A percentile compares a stretch with the other conserved stretches of the same genome.
These are phyloP conservation scores for Cliona cf. orientalis DNA, from an alignment of 37 sponge, comb jelly and placozoan species.

Conservation along the genomic window DNA sequence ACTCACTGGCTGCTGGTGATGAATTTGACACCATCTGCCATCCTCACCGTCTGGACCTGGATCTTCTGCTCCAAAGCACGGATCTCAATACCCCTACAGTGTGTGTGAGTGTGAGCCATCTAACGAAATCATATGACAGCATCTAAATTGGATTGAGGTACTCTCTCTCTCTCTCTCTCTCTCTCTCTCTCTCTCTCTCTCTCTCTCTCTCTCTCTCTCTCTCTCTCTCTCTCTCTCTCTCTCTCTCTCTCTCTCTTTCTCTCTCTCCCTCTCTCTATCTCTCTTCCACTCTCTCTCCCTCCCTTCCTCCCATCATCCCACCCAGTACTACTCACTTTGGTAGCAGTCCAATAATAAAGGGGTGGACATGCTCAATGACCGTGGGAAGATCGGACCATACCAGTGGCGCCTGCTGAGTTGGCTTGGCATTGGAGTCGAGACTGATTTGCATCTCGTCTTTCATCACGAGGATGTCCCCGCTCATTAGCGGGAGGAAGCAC, in stretches of 20 bases:
- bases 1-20: slow-evolving; percentile 9
- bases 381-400: slow-evolving; percentile 40
- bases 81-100: slow-evolving; percentile 20
- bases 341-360: slow-evolving; percentile 39
- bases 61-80: slow-evolving; percentile 48
- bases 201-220: too few relatives aligned
- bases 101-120: too few relatives aligned
- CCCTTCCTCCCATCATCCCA: too few relatives aligned
- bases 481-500: slow-evolving; percentile 34
- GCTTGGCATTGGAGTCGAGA: slow-evolving; percentile 40
- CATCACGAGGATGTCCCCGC: slow-evolving; percentile 46
- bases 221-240: too few relatives aligned
- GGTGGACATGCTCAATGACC: slow-evolving; percentile 37
- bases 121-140: background rate
- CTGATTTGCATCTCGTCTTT: slow-evolving; percentile 55
- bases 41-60: slow-evolving; percentile 18
- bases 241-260: background rate
- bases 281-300: too few relatives aligned
- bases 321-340: slow-evolving; percentile 51
- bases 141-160: too few relatives aligned
- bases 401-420: slow-evolving; percentile 28
- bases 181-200: too few relatives aligned
- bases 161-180: too few relatives aligned
- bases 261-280: too few relatives aligned
- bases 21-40: slow-evolving; percentile 9